Evolutionary conservation across 2,113 vertebrate genomes (phyloP).

Genomic region (Phoenicopterus ruber): DNA sequence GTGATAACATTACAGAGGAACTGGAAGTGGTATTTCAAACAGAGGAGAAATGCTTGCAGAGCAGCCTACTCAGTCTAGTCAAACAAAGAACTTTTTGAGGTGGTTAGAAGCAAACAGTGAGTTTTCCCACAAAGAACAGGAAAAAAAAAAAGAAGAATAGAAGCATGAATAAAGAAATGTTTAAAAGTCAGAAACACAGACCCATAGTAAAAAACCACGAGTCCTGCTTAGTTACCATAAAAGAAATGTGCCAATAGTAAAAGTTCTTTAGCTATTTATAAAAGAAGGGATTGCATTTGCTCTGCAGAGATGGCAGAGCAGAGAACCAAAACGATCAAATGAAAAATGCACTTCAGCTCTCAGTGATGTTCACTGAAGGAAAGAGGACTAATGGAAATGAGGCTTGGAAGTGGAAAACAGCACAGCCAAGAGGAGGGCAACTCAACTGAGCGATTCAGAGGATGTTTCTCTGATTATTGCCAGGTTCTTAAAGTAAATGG

Average conservation of each 20-base stretch:
- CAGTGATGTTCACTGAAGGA: not conserved
- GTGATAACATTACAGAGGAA: not conserved
- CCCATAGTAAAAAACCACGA: fast-evolving
- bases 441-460: not conserved
- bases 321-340: not conserved
- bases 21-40: not conserved
- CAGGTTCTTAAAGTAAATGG: not conserved
- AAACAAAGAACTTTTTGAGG: not conserved
- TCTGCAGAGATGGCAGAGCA: not conserved
- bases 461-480: not conserved
- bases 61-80: not conserved
- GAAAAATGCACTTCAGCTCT: not conserved
- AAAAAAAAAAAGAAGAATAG: not conserved
- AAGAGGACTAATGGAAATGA: not conserved
- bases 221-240: not conserved
- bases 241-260: not conserved
- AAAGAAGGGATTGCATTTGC: not conserved
- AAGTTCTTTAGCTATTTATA: not conserved
- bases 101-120: not conserved
- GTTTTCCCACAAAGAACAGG: not conserved
- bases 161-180: not conserved
- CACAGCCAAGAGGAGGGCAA: not conserved
- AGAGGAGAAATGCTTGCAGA: not conserved
- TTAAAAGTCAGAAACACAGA: not conserved
- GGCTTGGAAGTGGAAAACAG: not conserved